Evolutionary conservation across 2,797 vertebrate genomes (phyloP), one percentile per base, ranked within the genome.

Genomic region (Podargus strigoides): DNA sequence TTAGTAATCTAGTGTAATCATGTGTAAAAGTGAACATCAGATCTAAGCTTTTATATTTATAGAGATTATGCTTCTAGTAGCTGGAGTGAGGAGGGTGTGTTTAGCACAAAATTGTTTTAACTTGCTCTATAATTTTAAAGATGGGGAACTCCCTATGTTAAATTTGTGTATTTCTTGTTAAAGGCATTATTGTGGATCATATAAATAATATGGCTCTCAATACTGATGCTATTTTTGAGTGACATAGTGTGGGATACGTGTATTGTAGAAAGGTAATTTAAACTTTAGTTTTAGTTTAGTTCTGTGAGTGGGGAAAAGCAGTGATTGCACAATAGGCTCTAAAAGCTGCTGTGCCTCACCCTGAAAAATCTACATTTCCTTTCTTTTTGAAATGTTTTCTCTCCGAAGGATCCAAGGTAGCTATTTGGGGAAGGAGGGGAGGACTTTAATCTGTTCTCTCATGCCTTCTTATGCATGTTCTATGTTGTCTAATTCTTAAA

Each of bases 321-420:
- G 39, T 41, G 42, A 52, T 95, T 95, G 66, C 82, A 84, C 66
- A 91, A 83, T 49, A 69, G 62, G 26, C 87, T 94, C 30, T 89
- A 68, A 85, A 80, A 81, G 87, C 87, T 95, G 30, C 58, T 84
- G 49, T 93, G 82, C 90, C 63, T 77, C 85, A 66, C 85, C 78
- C 88, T 89, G 62, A 30, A 52, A 91, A 93, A 53, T 64, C 56
- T 75, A 17, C 37, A 37, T 77, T 92, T 92, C 34, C 60, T 93
- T 94, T 84, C 73, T 66, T 78, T 88, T 76, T 67, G 32, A 27
- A 72, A 36, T 10, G 12, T 49, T 83, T 89, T 80, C 27, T 79
- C 22, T 84, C 28, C 37, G 34, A 85, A 83, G 53, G 18, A 47
- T 90, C 27, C 59, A 55, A 64, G 76, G 49, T 19, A 77, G 82